Conservation (phyloP, 2,888 invertebrate species). For the Syritta pipiens region DNA sequence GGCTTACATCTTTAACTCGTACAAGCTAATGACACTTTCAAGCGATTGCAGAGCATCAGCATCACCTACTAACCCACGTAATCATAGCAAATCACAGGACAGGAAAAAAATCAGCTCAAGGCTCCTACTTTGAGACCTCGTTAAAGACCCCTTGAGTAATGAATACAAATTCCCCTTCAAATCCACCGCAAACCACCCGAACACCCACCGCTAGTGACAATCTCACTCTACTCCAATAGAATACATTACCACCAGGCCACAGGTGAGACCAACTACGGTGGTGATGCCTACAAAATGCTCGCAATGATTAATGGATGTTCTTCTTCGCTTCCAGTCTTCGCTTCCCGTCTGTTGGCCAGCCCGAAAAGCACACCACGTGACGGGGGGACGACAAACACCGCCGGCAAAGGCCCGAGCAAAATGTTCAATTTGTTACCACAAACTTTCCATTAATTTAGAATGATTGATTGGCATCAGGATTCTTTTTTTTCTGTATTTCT, state of each 20-base stretch:
- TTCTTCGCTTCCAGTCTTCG: slow-evolving; percentile 47
- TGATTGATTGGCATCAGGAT: slow-evolving; percentile 66
- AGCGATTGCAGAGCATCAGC: too few relatives aligned
- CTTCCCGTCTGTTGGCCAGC: too few relatives aligned
- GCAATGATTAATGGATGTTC: slow-evolving; percentile 64
- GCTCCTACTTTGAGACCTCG: too few relatives aligned
- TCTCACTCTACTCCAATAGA: slow-evolving; percentile 15
- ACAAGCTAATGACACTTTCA: too few relatives aligned
- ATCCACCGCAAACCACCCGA: not conserved
- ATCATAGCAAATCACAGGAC: too few relatives aligned
- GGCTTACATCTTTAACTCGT: too few relatives aligned
- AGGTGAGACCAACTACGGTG: slow-evolving; percentile 57
- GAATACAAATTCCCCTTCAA: too few relatives aligned
- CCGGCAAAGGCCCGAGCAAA: slow-evolving; percentile 40
- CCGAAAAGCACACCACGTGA: too few relatives aligned
- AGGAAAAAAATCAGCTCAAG: too few relatives aligned
- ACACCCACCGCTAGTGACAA: not conserved
- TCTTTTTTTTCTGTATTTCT: slow-evolving; percentile 36
- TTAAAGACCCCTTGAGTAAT: too few relatives aligned
- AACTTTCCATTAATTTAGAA: slow-evolving; percentile 69
- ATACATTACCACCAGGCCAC: slow-evolving; percentile 49
- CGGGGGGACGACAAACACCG: slow-evolving; percentile 4
- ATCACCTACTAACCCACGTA: too few relatives aligned
- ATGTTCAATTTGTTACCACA: slow-evolving; percentile 68
- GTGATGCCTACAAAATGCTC: slow-evolving; percentile 56